Evolutionary conservation across 2,113 vertebrate species (phyloP), one percentile per base, ranked within the genome.

Genomic region (Ondatra zibethicus): DNA sequence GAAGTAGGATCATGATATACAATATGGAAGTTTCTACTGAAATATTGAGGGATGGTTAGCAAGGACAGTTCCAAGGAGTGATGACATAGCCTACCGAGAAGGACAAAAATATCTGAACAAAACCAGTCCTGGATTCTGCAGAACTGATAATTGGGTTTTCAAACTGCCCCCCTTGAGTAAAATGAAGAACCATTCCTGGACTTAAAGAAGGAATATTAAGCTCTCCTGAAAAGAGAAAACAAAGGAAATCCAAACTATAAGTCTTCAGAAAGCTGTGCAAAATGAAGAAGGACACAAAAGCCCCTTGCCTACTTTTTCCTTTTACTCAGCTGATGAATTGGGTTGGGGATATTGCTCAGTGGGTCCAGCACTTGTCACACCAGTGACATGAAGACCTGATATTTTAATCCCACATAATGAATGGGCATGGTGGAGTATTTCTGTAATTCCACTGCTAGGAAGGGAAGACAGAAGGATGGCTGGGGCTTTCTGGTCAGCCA

Each of bases 91-190:
- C 31, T 68, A 36, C 16, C 45, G 17, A 31, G 45, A 42, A 76
- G 29, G 25, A 42, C 33, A 86, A 58, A 25, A 5, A 11, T 29
- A 31, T 52, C 47, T 72, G 19, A 42, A 33, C 5, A 87, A 4
- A 29, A 36, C 27, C 13, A 68, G 31, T 10, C 0, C 13, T 14
- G 13, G 55, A 11, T 0, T 25, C 16, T 17, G 16, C 0, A 25
- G 10, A 47, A 12, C 12, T 21, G 16, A 19, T 68, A 81, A 25
- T 27, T 52, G 8, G 31, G 21, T 11, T 45, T 50, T 65, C 55
- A 63, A 14, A 36, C 3, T 36, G 10, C 7, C 6, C 81, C 23
- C 6, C 11, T 31, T 14, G 16, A 27, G 4, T 58, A 39, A 70
- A 72, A 89, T 6, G 42, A 42, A n/a, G 55, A 91, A 45, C 12